A percentile compares a stretch with the other conserved stretches of the same genome.
These are phyloP conservation scores for Phrynocephalus forsythii DNA, from an alignment of 2,797 vertebrate genomes.

Conservation along the genomic window DNA sequence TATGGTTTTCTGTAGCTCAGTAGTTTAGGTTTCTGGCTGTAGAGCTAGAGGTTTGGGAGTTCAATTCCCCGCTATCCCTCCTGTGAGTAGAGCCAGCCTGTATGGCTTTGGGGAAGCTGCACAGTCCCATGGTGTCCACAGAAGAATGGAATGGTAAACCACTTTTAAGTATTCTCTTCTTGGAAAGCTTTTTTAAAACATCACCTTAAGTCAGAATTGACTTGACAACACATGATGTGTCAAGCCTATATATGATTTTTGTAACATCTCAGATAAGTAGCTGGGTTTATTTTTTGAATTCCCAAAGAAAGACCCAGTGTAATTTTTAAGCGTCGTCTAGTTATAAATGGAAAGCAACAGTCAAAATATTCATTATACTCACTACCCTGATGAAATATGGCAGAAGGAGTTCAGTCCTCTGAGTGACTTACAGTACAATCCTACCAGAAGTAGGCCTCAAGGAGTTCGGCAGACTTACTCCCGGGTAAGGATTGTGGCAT, in stretches of 20 bases:
- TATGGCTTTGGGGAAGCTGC: too few species aligned
- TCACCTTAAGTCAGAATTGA: too few species aligned
- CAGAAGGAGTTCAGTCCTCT: not conserved
- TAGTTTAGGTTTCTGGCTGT: too few species aligned
- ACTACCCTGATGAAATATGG: not conserved
- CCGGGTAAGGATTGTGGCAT: not conserved
- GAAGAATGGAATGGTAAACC: too few species aligned
- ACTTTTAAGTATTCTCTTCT: too few species aligned
- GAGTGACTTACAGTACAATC: not conserved
- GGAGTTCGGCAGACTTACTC: not conserved
- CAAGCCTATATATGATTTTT: not conserved
- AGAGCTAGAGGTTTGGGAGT: too few species aligned
- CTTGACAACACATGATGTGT: too few species aligned
- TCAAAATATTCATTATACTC: not conserved
- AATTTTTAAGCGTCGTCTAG: not conserved
- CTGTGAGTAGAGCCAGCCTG: too few species aligned
- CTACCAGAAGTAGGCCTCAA: not conserved
- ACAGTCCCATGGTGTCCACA: too few species aligned
- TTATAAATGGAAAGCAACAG: not conserved
- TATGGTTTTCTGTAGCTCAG: too few species aligned
- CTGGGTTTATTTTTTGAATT: not conserved
- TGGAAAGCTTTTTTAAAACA: too few species aligned
- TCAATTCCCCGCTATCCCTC: too few species aligned
- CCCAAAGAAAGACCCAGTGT: conserved; percentile 4
- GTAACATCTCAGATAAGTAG: not conserved